Conservation (phyloP, 2,888 invertebrate species). For the Sepioteuthis lessoniana region DNA sequence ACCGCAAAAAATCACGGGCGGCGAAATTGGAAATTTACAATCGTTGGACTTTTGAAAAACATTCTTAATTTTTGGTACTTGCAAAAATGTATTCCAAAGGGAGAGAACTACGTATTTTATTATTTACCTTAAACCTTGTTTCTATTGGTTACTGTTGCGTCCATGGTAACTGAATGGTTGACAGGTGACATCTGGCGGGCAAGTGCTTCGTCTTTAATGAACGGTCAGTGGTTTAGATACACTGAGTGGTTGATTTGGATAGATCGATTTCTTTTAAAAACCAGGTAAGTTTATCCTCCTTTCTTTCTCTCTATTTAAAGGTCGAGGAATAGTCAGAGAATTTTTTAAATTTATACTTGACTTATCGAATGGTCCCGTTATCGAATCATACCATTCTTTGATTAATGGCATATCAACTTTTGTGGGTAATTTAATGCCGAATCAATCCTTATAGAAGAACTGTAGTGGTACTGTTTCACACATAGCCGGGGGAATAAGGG, state of each 20-base stretch:
- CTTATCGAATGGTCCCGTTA: not conserved
- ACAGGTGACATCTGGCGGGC: not conserved
- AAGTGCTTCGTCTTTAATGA: not conserved
- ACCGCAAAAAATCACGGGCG: too few relatives aligned
- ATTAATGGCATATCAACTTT: too few relatives aligned
- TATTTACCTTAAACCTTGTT: not conserved
- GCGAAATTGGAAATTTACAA: too few relatives aligned
- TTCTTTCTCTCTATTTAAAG: not conserved
- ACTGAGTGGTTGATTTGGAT: not conserved
- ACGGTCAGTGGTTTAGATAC: not conserved
- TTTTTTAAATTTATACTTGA: not conserved
- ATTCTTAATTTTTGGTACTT: too few relatives aligned
- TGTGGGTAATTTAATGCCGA: too few relatives aligned
- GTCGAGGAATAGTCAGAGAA: not conserved
- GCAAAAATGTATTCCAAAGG: not conserved
- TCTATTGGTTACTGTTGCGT: not conserved
- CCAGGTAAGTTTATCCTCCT: not conserved
- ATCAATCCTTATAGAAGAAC: too few relatives aligned
- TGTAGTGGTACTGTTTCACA: too few relatives aligned
- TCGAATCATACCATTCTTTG: not conserved
- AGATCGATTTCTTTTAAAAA: not conserved
- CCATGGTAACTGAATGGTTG: not conserved
- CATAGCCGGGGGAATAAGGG: too few relatives aligned
- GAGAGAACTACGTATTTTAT: not conserved
- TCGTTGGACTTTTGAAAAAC: too few relatives aligned